A percentile compares a stretch with the other conserved stretches of the same genome.
These are phyloP conservation scores for Columba guinea DNA, from an alignment of 2,797 vertebrate genomes.

Conservation along the genomic window DNA sequence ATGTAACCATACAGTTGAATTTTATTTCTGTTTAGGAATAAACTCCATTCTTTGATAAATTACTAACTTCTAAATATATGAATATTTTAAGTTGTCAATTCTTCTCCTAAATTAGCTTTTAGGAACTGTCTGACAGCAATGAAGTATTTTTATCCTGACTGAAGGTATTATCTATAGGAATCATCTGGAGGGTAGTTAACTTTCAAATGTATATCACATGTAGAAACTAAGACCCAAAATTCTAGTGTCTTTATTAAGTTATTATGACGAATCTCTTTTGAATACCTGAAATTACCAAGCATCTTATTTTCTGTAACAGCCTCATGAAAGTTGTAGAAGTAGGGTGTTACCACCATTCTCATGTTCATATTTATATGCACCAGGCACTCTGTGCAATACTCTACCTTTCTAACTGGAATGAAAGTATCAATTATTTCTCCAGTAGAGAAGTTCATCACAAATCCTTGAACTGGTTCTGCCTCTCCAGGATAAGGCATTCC, in stretches of 20 bases:
- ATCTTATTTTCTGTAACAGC: neutral
- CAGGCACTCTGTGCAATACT: neutral
- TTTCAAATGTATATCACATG: neutral
- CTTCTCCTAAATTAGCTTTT: neutral
- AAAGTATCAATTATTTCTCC: slow-evolving; percentile 90
- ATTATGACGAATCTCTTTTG: neutral
- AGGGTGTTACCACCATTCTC: neutral
- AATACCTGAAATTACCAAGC: neutral
- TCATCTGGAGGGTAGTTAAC: neutral
- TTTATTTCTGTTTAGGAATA: neutral
- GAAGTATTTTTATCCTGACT: neutral
- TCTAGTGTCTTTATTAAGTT: neutral
- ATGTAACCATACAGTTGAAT: neutral
- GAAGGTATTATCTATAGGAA: neutral
- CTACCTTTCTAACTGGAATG: slow-evolving; percentile 87
- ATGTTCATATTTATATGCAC: neutral
- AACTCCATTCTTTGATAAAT: neutral
- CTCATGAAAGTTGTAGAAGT: neutral
- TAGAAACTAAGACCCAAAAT: neutral
- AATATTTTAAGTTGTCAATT: neutral
- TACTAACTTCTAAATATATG: neutral
- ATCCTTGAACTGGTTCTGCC: slow-evolving; percentile 83
- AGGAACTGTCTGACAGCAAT: neutral
- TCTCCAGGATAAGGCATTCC: slow-evolving; percentile 81
- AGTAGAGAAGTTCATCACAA: slow-evolving; percentile 91